Evolutionary conservation across 1,140 invertebrate species (phyloP).

Genomic region (Apis florea): DNA sequence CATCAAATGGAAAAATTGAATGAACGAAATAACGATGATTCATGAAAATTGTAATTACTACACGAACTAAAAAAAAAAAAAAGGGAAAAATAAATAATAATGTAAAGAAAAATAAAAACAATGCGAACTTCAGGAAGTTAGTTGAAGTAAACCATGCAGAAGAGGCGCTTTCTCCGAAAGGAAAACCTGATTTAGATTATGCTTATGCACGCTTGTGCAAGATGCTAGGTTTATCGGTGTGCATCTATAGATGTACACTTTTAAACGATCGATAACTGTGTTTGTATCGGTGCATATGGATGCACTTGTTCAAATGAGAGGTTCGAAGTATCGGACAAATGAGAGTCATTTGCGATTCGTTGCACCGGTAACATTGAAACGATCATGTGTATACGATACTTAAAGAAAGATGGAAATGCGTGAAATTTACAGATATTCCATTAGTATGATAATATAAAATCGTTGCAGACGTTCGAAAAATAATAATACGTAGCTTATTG

Average conservation of each 20-base stretch:
- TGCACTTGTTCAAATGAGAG: background rate
- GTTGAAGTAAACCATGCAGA: conserved; percentile 50
- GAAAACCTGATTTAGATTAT: conserved; percentile 62
- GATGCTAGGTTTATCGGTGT: conserved; percentile 36
- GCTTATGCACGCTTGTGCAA: conserved; percentile 57
- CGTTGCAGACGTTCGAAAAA: background rate
- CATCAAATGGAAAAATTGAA: background rate
- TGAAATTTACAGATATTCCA: background rate
- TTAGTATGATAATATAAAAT: too few relatives aligned
- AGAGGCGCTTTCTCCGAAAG: conserved; percentile 62
- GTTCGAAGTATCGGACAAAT: conserved; percentile 1
- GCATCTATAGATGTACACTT: background rate
- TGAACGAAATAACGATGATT: background rate
- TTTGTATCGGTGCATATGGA: conserved; percentile 1
- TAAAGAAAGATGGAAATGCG: background rate
- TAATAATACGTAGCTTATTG: too few relatives aligned
- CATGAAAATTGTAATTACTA: background rate
- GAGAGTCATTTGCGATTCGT: conserved; percentile 14
- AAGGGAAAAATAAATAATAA: background rate
- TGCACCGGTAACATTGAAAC: background rate
- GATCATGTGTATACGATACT: background rate
- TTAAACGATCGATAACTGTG: conserved; percentile 5
- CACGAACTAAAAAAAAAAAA: background rate
- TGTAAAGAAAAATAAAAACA: background rate
- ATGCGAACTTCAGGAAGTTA: conserved; percentile 44